These are phyloP conservation scores for Ceyx margarethae DNA, from an alignment of 2,113 vertebrate genomes.

Conservation along the genomic window DNA sequence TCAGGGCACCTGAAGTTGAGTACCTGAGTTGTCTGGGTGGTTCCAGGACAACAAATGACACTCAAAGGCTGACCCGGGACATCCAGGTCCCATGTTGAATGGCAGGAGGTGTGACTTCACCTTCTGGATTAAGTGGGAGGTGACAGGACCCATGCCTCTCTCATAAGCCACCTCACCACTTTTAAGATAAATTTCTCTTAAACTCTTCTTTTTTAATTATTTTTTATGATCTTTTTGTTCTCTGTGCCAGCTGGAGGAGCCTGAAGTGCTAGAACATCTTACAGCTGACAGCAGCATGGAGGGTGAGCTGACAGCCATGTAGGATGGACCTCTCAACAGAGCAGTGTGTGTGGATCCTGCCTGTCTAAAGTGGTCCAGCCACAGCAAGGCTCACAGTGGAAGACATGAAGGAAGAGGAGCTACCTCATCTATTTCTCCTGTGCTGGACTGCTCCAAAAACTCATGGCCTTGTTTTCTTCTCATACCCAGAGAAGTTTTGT, in stretches of 20 bases:
- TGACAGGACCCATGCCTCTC: background rate
- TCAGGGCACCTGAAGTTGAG: background rate
- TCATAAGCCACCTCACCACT: background rate
- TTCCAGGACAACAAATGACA: background rate
- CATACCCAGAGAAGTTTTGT: background rate
- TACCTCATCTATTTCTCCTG: background rate
- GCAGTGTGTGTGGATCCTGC: background rate
- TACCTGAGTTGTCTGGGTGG: background rate
- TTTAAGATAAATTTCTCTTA: background rate
- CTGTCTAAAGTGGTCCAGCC: background rate
- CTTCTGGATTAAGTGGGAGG: background rate
- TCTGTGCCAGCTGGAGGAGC: background rate
- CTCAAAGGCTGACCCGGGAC: background rate
- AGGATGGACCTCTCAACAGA: background rate
- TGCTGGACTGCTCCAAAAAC: background rate
- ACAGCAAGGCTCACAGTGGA: background rate
- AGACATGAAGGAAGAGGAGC: background rate
- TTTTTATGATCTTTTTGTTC: background rate
- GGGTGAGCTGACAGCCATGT: background rate
- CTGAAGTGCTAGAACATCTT: background rate
- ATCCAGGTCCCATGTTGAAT: background rate
- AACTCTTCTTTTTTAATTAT: background rate
- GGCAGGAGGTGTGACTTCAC: background rate
- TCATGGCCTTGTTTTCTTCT: background rate
- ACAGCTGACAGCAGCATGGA: background rate